Base-by-base conservation (phyloP, 92 coral and sea anemone genomes). In the Porites cylindrica region DNA sequence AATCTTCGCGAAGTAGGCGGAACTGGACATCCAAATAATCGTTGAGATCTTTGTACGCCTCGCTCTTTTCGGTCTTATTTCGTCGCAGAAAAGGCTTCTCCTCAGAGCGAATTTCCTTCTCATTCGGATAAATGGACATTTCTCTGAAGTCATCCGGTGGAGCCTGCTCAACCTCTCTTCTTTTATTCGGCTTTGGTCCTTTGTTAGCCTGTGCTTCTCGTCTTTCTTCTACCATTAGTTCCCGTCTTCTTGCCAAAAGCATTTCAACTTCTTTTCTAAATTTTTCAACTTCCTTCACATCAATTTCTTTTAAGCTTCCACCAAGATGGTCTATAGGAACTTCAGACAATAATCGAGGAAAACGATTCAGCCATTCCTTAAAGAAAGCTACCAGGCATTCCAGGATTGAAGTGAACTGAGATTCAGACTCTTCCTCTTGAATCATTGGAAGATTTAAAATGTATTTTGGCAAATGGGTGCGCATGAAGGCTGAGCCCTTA, bases 21-120 rank as follows among this genome's bases (percentile, higher is more conserved):
- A 94, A 96, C 84, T 96, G 98, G 13, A 96, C 98, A 79, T 96
- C 98, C 47, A 96, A 88, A 63, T 96, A 96, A 72, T 96, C 94
- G n/a, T 87, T 16, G 7, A 95, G 91, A 70, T 96, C 96, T 10
- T 90, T 82, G 91, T 94, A 92, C 17, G 78, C 75, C 79, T 84
- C 84, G 51, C 73, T 69, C 7, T 86, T 89, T 14, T 84, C 78
- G 66, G 88, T 89, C 82, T 85, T 92, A 82, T 92, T 96, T 71
- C 91, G 83, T 10, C 98, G 91, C 50, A 96, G 86, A 77, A 92
- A 94, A 6, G 91, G 90, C n/a, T 51, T 82, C 26, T 94, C 89
- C 50, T 72, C 81, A 7, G 92, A 88, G 29, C 52, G 63, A 19
- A 96, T 89, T 65, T 96, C 98, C 13, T 90, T 85, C 43, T 82